phyloP scores from a whole-genome alignment of 2,888 invertebrate genomes.

The Ochropleura plecta region DNA sequence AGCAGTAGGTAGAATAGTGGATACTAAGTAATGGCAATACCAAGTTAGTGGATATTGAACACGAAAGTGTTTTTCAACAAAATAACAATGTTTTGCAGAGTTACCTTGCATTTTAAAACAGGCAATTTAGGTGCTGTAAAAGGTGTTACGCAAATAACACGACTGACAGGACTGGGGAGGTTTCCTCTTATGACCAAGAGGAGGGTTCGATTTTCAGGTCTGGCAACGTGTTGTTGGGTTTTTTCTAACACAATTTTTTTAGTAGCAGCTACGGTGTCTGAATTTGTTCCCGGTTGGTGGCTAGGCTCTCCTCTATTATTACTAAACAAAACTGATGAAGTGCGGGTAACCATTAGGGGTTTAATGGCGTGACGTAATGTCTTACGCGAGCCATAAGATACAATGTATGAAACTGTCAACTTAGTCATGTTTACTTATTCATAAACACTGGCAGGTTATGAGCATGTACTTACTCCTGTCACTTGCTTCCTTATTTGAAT shows the following conservation, averaged over 20 bases:
- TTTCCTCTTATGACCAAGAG: no score
- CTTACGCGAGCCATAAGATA: background rate
- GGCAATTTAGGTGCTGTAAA: background rate
- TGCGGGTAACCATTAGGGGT: no score
- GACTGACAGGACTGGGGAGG: background rate
- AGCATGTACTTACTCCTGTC: conserved; percentile 35
- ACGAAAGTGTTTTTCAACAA: conserved; percentile 20
- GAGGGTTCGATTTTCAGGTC: no score
- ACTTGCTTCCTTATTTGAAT: conserved; percentile 42
- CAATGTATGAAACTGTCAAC: conserved; percentile 28
- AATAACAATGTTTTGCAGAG: conserved; percentile 8
- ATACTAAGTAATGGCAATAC: background rate
- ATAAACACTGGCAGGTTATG: conserved; percentile 42
- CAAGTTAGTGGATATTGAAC: background rate
- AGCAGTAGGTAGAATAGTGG: background rate
- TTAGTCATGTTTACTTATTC: conserved; percentile 37
- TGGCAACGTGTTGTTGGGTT: no score
- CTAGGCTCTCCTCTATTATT: no score
- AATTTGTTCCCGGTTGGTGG: no score
- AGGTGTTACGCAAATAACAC: conserved; percentile 5
- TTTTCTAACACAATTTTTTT: no score
- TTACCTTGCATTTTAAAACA: conserved; percentile 12
- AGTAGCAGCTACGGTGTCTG: no score
- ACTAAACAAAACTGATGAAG: no score
- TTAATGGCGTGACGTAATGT: no score